These are phyloP conservation scores for Coluber constrictor DNA, from an alignment of 2,797 vertebrate genomes.

Conservation along the genomic window DNA sequence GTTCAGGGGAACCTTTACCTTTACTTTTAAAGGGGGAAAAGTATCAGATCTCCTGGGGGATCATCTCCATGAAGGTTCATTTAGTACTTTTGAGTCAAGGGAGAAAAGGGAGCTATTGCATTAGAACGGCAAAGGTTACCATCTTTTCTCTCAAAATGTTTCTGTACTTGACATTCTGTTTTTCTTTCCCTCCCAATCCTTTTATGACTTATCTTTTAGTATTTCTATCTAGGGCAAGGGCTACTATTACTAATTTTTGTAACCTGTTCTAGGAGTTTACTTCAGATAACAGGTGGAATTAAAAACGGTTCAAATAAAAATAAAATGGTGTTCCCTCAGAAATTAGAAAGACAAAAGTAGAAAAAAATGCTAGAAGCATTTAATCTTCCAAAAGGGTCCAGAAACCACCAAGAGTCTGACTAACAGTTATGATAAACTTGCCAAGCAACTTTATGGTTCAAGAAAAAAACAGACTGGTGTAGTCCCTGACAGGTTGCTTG, in stretches of 20 bases:
- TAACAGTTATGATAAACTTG: neutral
- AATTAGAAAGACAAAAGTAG: neutral
- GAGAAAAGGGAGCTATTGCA: neutral
- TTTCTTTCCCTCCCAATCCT: neutral
- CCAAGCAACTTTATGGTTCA: neutral
- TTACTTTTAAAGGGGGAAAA: neutral
- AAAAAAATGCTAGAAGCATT: neutral
- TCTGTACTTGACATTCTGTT: neutral
- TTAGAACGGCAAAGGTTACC: neutral
- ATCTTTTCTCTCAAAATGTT: neutral
- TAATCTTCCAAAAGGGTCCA: neutral
- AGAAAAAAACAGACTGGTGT: neutral
- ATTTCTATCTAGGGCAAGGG: neutral
- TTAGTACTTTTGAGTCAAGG: neutral
- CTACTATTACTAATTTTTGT: neutral
- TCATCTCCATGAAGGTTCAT: neutral
- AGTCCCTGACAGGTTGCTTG: neutral
- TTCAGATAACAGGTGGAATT: neutral
- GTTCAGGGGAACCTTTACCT: too few species aligned
- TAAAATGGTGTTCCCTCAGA: neutral
- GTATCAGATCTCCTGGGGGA: neutral
- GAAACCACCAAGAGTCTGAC: neutral
- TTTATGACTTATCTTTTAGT: neutral
- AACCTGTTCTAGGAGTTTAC: neutral
- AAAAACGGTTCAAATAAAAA: neutral